Percentiles rank a stretch among this genome's conserved stretches.
Evolutionary conservation across 2,113 vertebrate genomes (phyloP).

Genomic region (Beaufortia kweichowensis): DNA sequence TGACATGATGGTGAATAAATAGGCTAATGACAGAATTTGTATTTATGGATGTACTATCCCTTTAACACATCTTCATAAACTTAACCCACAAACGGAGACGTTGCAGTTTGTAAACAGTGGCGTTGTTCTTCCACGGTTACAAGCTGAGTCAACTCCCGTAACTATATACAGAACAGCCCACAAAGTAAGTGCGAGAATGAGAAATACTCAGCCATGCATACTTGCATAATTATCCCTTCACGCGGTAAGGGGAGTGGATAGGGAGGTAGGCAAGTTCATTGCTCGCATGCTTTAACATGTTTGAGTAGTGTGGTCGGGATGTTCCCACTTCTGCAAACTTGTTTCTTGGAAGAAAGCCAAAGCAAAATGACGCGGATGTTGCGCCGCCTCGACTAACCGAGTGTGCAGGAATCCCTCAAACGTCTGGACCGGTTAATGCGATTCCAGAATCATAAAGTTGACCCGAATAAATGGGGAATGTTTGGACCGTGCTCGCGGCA

Average conservation of each 20-base stretch:
- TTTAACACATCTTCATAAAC: too few relatives aligned
- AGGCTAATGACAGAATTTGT: too few relatives aligned
- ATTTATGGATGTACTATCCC: too few relatives aligned
- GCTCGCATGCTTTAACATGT: slow-evolving; percentile 6
- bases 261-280: slow-evolving; percentile 16
- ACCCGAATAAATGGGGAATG: slow-evolving; percentile 22
- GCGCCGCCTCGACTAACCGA: not conserved
- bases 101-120: slow-evolving; percentile 11
- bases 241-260: slow-evolving; percentile 41
- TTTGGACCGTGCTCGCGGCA: not conserved
- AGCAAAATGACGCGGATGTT: not conserved
- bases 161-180: too few relatives aligned
- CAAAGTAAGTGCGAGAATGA: too few relatives aligned
- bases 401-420: not conserved
- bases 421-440: not conserved
- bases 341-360: not conserved
- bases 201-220: slow-evolving; percentile 4
- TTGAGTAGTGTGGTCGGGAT: slow-evolving; percentile 6
- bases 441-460: not conserved
- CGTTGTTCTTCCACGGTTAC: not conserved
- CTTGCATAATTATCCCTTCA: slow-evolving; percentile 54
- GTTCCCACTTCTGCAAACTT: slow-evolving; percentile 36
- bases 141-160: not conserved
- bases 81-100: not conserved
- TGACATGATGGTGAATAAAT: too few relatives aligned